Evolutionary conservation across 2,113 vertebrate genomes (phyloP), one percentile per base, ranked within the genome.

Genomic region (Ictidomys tridecemlineatus): DNA sequence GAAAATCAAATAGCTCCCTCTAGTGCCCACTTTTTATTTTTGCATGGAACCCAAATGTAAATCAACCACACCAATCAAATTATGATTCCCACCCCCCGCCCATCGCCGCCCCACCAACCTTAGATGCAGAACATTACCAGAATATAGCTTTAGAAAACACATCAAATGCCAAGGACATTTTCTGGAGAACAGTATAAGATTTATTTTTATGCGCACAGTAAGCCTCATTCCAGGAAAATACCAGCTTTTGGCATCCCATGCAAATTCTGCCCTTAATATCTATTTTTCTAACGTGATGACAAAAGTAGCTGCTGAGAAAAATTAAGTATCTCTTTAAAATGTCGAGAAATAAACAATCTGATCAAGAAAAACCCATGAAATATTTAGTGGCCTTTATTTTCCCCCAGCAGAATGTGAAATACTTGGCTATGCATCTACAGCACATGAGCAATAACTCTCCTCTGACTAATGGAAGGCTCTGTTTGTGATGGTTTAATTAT

Each of bases 201-300:
- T 97, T 97, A 97, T 95, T 97, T 96, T 97, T 96, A 96, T 95
- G 92, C 30, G 1, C 48, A 86, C 76, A 95, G 92, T 86, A 84
- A 95, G 73, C 80, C 83, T 89, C 77, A 45, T 94, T 95, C 65
- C 73, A 73, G 83, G 89, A 95, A 95, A 95, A 95, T 80, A 94
- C 56, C 87, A 92, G 88, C 63, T 63, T 89, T 96, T 93, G 92
- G 95, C 92, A 95, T 74, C 77, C 90, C 85, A 91, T 92, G 92
- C 92, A 97, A 95, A 98, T 97, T 97, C 88, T 97, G 87, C 74
- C 92, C 95, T 97, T 95, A 95, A 95, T 97, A 97, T 94, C 74
- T 91, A 61, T 96, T 93, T 96, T 91, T 93, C 51, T 94, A 95
- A 91, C 2, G 1, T 24, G 20, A 77, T 73, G 85, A 94, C 93